Evolutionary conservation across 1,140 invertebrate genomes (phyloP).

Genomic region (Saccostrea echinata): DNA sequence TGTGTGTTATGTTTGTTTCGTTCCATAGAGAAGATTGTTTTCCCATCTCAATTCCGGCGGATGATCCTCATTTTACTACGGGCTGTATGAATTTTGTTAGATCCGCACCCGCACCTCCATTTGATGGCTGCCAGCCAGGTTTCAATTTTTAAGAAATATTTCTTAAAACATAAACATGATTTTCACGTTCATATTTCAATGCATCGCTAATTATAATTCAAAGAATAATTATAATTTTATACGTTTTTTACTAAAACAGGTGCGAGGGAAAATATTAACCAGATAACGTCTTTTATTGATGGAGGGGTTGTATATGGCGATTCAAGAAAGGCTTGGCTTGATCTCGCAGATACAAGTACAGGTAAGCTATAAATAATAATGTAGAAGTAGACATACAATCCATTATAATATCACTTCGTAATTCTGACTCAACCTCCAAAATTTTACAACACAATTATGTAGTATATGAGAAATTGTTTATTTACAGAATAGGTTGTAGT

Average conservation of each 20-base stretch:
- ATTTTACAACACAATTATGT: no score
- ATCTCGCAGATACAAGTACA: neutral
- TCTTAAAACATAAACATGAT: neutral
- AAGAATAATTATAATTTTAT: no score
- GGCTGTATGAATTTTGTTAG: conserved; percentile 8
- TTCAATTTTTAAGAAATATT: neutral
- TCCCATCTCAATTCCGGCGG: neutral
- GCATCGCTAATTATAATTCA: neutral
- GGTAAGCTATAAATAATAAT: neutral
- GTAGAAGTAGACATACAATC: no score
- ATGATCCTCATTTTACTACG: neutral
- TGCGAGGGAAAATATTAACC: conserved; percentile 85
- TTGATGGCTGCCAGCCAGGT: conserved; percentile 30
- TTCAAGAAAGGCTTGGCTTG: conserved; percentile 66
- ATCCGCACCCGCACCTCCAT: conserved; percentile 2
- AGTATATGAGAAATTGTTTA: no score
- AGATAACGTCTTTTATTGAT: conserved; percentile 96
- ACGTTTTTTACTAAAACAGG: neutral
- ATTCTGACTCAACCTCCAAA: no score
- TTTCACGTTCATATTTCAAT: neutral
- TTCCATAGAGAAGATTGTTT: neutral
- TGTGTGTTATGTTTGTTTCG: neutral
- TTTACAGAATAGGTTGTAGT: no score
- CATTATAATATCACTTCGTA: no score
- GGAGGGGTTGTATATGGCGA: conserved; percentile 97